Percentiles rank a stretch among this genome's conserved stretches.
These are phyloP conservation scores for Felis catus DNA, from an alignment of 2,113 vertebrate species.

Conservation along the genomic window F.catus_Fca126_mat1.0 CM031423.1:40225001-40225500, in stretches of 20 bases:
- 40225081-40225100: not conserved
- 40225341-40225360: not conserved
- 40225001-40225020: constrained; percentile 11
- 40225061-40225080: constrained; percentile 31
- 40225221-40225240: not conserved
- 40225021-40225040: constrained; percentile 18
- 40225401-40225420: not conserved
- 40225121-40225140: not conserved
- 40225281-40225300: not conserved
- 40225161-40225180: constrained; percentile 36
- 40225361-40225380: not conserved
- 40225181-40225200: not conserved
- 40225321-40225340: not conserved
- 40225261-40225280: not conserved
- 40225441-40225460: not conserved
- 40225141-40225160: constrained; percentile 19
- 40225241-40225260: not conserved
- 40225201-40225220: not conserved
- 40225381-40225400: not conserved
- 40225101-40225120: not conserved
- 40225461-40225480: not conserved
- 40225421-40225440: not conserved
- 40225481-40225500: not conserved
- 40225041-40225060: constrained; percentile 9
- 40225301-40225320: not conserved